Percentiles rank a stretch among this genome's conserved stretches.
Evolutionary conservation across 2,113 vertebrate genomes (phyloP).

Genomic region (Onychostruthus taczanowskii): DNA sequence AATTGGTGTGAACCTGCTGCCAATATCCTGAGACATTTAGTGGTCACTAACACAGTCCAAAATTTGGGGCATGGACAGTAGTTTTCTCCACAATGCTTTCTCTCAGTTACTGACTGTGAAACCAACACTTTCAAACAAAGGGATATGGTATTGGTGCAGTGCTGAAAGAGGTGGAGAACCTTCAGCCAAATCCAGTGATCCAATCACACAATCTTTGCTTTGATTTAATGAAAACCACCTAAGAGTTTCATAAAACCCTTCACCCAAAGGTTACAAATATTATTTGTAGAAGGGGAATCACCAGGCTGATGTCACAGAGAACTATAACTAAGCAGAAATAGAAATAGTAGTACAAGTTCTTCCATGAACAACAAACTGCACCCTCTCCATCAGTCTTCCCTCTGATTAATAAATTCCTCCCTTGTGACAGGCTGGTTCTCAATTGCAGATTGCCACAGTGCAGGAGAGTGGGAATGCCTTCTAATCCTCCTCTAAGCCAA

Average conservation of each 20-base stretch:
- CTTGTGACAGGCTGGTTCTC: background rate
- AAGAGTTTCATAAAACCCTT: background rate
- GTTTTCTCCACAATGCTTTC: background rate
- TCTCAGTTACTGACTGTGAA: background rate
- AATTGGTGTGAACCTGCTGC: background rate
- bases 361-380: background rate
- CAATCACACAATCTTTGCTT: background rate
- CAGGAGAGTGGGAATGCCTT: background rate
- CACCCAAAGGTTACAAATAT: background rate
- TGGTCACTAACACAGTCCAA: background rate
- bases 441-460: background rate
- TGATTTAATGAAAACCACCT: background rate
- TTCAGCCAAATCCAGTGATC: background rate
- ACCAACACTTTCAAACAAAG: background rate
- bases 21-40: background rate
- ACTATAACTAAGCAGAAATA: background rate
- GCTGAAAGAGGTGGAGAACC: background rate
- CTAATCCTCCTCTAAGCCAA: background rate
- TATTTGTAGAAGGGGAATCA: background rate
- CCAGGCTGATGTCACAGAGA: background rate
- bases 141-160: background rate
- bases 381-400: background rate
- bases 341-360: background rate
- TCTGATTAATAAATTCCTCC: background rate
- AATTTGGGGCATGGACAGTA: background rate